Conservation (phyloP, 2,888 invertebrate species). For the Amphiduros pacificus region DNA sequence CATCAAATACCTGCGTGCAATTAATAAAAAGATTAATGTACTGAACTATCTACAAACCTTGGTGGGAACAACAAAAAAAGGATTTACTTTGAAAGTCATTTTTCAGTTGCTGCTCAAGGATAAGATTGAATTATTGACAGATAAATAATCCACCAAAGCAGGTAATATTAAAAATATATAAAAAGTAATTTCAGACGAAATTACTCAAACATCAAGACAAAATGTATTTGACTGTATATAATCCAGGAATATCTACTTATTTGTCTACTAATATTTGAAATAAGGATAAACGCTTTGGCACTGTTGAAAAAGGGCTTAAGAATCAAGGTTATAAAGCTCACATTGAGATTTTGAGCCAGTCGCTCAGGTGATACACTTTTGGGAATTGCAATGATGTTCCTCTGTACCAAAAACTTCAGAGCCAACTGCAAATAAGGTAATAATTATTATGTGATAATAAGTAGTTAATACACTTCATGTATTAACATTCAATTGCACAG, state of each 20-base stretch:
- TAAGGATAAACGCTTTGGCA: background rate
- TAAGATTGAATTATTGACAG: no score
- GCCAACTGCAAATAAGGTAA: conserved; percentile 52
- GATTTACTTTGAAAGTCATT: no score
- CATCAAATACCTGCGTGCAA: conserved; percentile 46
- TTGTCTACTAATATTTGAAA: background rate
- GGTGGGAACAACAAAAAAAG: no score
- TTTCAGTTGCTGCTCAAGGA: no score
- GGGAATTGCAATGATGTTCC: conserved; percentile 76
- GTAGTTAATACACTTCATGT: no score
- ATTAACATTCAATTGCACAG: no score
- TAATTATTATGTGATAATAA: no score
- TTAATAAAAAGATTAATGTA: no score
- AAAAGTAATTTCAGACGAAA: no score
- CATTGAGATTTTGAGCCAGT: conserved; percentile 73
- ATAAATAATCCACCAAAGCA: no score
- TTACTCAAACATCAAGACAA: background rate
- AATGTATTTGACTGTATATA: background rate
- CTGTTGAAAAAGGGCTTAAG: background rate
- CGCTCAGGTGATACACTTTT: conserved; percentile 78
- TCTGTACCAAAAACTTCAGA: conserved; percentile 73
- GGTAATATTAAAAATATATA: no score
- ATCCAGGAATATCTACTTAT: background rate
- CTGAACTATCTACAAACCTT: no score
- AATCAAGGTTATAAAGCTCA: conserved; percentile 24